Base-by-base conservation (phyloP, 1,140 invertebrate genomes). In the Homalodisca vitripennis region DNA sequence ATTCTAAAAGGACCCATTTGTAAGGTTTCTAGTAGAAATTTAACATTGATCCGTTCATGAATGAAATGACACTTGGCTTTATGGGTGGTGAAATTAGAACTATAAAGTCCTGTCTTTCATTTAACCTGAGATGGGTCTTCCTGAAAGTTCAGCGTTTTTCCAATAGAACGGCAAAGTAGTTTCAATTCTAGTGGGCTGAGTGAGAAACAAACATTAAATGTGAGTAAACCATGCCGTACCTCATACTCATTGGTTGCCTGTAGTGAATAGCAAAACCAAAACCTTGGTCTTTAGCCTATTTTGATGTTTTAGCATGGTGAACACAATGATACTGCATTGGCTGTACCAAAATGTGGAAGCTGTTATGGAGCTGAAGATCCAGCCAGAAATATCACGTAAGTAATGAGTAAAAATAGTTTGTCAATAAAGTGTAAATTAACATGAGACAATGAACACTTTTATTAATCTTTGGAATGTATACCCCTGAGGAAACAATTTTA, bases 291-390 rank as follows among this genome's bases (percentile, higher is more conserved):
- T 41, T 10, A 41, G 17, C 6, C 6, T 41, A n/a, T n/a, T n/a
- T n/a, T n/a, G n/a, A n/a, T n/a, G n/a, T 41, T 6, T 41, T 10
- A 41, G 6, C 17, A 10, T 10, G 17, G 17, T 41, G 6, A 10
- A 10, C 48, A 51, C 14, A 86, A 83, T 73, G 79, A 62, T 76
- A 79, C 70, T 78, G 81, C 74, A 83, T 81, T 68, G 46, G 71
- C 75, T 71, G 80, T 48, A 30, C 78, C 71, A 79, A 81, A 81
- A 68, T 88, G 88, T 80, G 87, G 87, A 46, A 88, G 86, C 74
- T 88, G 95, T 79, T 97, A 97, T 83, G 95, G 95, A 69, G 94
- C 93, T 41, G 90, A 92, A 77, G 84, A 83, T 71, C 85, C 27
- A 70, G 66, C 47, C 60, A 64, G 70, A 46, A 73, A 75, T 69